These are phyloP conservation scores for Pandemis corylana DNA, from an alignment of 2,888 invertebrate species.

Conservation along the genomic window DNA sequence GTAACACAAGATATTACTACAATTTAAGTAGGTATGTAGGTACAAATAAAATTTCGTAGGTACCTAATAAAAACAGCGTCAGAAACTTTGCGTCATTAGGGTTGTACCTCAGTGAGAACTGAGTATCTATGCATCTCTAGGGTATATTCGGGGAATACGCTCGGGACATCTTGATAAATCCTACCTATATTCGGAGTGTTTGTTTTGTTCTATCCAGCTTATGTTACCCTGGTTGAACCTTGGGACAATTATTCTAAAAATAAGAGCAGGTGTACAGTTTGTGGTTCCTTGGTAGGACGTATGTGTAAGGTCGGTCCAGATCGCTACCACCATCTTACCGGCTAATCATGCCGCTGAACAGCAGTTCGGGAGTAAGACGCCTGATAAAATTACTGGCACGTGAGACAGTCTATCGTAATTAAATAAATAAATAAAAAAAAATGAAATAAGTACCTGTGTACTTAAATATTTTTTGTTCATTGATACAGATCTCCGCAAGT, in stretches of 20 bases:
- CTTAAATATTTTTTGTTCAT: no score
- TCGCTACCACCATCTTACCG: no score
- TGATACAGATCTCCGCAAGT: no score
- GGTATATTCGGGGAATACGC: background rate
- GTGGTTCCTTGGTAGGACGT: no score
- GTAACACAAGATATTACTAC: no score
- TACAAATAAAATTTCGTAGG: background rate
- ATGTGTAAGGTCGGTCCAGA: no score
- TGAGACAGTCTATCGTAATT: no score
- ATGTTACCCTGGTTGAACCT: background rate
- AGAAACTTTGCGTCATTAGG: slow-evolving; percentile 2
- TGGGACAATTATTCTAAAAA: background rate
- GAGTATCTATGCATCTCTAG: background rate
- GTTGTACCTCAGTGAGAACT: background rate
- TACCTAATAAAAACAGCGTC: background rate
- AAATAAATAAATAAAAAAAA: no score
- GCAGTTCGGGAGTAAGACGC: no score
- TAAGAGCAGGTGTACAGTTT: background rate
- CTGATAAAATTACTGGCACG: no score
- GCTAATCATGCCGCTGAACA: no score
- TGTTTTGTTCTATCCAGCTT: background rate
- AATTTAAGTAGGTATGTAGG: background rate
- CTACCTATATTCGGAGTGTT: slow-evolving; percentile 2
- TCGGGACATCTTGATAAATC: background rate
- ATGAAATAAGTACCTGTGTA: no score